These are phyloP conservation scores for Andrena bucephala DNA, from an alignment of 2,888 invertebrate species.

Conservation along the genomic window DNA sequence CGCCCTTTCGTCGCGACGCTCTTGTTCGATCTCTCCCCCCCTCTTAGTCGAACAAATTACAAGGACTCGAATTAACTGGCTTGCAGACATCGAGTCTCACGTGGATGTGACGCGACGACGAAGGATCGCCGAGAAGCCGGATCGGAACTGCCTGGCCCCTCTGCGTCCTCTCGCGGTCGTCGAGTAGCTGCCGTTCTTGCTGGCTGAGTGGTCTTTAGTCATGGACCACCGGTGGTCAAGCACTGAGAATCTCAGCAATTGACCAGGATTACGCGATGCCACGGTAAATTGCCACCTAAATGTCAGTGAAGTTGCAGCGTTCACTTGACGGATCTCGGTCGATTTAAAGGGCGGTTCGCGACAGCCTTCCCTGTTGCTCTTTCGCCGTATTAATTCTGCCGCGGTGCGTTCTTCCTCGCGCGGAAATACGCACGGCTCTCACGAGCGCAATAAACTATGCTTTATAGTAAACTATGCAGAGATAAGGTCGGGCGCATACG, in stretches of 20 bases:
- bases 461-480: constrained; percentile 16
- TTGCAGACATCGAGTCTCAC: constrained; percentile 54
- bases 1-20: constrained; percentile 29
- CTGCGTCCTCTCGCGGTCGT: neutral
- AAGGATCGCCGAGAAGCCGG: constrained; percentile 18
- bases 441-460: constrained; percentile 32
- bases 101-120: constrained; percentile 62
- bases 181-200: constrained; percentile 20
- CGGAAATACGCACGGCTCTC: neutral
- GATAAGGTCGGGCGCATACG: constrained; percentile 8
- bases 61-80: constrained; percentile 76
- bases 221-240: constrained; percentile 28
- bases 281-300: constrained; percentile 26
- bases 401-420: too few species aligned
- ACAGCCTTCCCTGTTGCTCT: constrained; percentile 39
- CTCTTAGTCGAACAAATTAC: constrained; percentile 40
- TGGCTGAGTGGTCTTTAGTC: constrained; percentile 52
- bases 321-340: constrained; percentile 8
- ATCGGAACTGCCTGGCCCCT: constrained; percentile 17
- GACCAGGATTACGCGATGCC: constrained; percentile 26
- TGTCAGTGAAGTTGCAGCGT: constrained; percentile 45
- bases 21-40: constrained; percentile 31
- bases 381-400: neutral
- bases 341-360: constrained; percentile 13
- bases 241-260: constrained; percentile 62